Evolutionary conservation across 2,113 vertebrate species (phyloP).

Genomic region (Platichthys stellatus): DNA sequence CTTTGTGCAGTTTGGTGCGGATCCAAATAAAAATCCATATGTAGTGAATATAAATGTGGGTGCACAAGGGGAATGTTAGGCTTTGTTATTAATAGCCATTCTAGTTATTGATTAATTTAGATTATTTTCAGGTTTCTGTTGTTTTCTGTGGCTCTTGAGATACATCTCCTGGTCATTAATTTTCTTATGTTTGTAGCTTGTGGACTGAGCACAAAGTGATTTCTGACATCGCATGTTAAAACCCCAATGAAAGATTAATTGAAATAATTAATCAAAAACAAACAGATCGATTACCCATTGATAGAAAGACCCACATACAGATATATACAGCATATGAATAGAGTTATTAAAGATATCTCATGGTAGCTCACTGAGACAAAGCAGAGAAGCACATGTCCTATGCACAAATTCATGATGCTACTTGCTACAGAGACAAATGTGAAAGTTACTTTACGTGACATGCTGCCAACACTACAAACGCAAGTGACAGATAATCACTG

Average conservation of each 20-base stretch:
- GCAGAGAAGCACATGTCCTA: neutral
- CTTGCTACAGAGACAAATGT: constrained; percentile 27
- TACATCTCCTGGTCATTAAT: neutral
- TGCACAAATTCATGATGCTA: neutral
- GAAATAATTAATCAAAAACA: too few relatives aligned
- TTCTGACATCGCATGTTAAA: too few relatives aligned
- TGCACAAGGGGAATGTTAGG: neutral
- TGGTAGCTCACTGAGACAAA: neutral
- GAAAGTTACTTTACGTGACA: constrained; percentile 39
- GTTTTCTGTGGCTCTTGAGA: neutral
- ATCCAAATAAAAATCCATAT: neutral
- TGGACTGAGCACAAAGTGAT: too few relatives aligned
- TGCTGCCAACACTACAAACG: constrained; percentile 33
- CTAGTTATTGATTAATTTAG: neutral
- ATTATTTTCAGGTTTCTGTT: neutral
- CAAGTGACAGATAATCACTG: constrained; percentile 50
- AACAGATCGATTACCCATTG: too few relatives aligned
- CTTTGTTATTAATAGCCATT: too few relatives aligned
- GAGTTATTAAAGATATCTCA: too few relatives aligned
- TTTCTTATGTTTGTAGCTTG: too few relatives aligned
- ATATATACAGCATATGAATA: too few relatives aligned
- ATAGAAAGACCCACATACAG: too few relatives aligned
- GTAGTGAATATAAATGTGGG: neutral
- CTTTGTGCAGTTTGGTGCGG: too few relatives aligned
- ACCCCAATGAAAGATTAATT: too few relatives aligned